Percentiles rank a stretch among this genome's conserved stretches.
Evolutionary conservation across 1,140 invertebrate species (phyloP).

Genomic region (Trichonephila clavipes): DNA sequence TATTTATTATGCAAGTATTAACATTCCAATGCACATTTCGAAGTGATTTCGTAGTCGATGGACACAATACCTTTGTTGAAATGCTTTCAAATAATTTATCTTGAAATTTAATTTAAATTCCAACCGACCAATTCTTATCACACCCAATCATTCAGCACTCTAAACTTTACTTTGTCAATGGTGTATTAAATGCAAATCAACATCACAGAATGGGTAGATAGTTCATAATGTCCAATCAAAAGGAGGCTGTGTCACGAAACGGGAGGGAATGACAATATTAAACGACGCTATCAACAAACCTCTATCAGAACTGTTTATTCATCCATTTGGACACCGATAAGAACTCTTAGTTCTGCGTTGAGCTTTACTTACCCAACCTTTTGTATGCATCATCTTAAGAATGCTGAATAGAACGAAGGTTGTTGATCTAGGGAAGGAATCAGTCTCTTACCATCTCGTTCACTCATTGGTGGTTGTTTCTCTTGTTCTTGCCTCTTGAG

Average conservation of each 20-base stretch:
- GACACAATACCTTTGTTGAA: too few relatives aligned
- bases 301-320: conserved; percentile 25
- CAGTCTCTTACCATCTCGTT: neutral
- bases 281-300: neutral
- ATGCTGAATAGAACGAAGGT: neutral
- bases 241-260: neutral
- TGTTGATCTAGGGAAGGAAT: neutral
- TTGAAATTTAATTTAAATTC: too few relatives aligned
- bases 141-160: too few relatives aligned
- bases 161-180: too few relatives aligned
- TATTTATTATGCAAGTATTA: too few relatives aligned
- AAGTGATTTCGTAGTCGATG: too few relatives aligned
- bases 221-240: neutral
- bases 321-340: conserved; percentile 28
- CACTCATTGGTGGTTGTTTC: too few relatives aligned
- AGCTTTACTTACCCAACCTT: neutral
- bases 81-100: too few relatives aligned
- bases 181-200: neutral
- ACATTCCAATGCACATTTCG: too few relatives aligned
- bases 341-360: neutral
- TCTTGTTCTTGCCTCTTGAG: too few relatives aligned
- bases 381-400: conserved; percentile 16
- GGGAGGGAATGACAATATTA: neutral
- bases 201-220: neutral
- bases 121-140: too few relatives aligned